Conservation (phyloP, 1,140 invertebrate species). For the Drosophila chauvacae region DNA sequence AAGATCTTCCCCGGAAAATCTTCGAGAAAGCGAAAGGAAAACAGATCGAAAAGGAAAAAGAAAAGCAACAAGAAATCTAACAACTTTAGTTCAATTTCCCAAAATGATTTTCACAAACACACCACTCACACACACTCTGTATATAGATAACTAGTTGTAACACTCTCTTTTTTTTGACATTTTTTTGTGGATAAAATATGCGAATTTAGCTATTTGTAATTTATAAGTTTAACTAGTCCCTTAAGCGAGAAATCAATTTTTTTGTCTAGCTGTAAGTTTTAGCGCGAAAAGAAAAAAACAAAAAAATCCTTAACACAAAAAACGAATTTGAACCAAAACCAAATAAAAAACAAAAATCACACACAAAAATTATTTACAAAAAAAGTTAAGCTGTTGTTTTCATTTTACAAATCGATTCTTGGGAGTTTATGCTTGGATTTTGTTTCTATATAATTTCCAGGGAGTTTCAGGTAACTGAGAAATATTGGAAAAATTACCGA, state of each 20-base stretch:
- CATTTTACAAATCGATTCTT: neutral
- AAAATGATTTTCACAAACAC: slow-evolving; percentile 20
- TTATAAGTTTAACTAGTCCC: slow-evolving; percentile 71
- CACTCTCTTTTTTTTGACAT: slow-evolving; percentile 40
- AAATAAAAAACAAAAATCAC: slow-evolving; percentile 67
- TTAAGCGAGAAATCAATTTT: slow-evolving; percentile 72
- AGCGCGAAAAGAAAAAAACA: slow-evolving; percentile 62
- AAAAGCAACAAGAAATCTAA: slow-evolving; percentile 8
- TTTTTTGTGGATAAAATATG: slow-evolving; percentile 65
- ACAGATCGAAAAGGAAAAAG: neutral
- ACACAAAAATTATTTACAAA: slow-evolving; percentile 63
- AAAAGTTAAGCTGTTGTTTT: slow-evolving; percentile 26
- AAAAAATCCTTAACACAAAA: slow-evolving; percentile 63
- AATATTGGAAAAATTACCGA: fast-evolving
- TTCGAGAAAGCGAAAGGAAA: slow-evolving; percentile 10
- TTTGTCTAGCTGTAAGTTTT: slow-evolving; percentile 79
- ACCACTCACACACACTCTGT: slow-evolving; percentile 22
- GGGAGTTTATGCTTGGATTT: neutral
- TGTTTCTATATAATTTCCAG: neutral
- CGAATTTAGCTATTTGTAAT: slow-evolving; percentile 79
- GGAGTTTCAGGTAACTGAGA: neutral
- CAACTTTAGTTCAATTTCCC: slow-evolving; percentile 62
- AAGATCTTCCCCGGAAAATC: slow-evolving; percentile 41
- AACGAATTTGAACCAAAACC: slow-evolving; percentile 76
- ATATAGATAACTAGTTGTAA: slow-evolving; percentile 36